A percentile compares a stretch with the other conserved stretches of the same genome.
Evolutionary conservation across 1,140 invertebrate genomes (phyloP).

Genomic region (Copidosoma floridanum): DNA sequence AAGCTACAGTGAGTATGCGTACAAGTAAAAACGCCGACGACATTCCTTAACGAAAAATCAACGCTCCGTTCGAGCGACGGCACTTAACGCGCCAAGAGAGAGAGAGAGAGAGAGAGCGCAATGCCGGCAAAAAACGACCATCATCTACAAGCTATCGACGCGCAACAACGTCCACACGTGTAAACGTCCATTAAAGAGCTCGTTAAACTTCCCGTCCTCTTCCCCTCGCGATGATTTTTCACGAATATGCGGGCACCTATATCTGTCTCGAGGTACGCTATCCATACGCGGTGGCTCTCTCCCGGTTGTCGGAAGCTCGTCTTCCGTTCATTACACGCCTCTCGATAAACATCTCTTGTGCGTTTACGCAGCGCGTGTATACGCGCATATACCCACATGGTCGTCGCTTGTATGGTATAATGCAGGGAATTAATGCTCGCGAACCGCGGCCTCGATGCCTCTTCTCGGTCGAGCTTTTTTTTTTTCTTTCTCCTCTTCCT

Average conservation of each 20-base stretch:
- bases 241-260: not conserved
- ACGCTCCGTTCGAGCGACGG: too few relatives aligned
- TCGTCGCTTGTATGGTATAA: too few relatives aligned
- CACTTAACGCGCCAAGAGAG: too few relatives aligned
- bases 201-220: not conserved
- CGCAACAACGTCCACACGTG: too few relatives aligned
- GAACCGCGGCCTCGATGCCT: slow-evolving; percentile 1
- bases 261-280: too few relatives aligned
- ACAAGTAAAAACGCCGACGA: too few relatives aligned
- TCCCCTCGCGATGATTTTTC: not conserved
- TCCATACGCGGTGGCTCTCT: too few relatives aligned
- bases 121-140: too few relatives aligned
- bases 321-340: slow-evolving; percentile 26
- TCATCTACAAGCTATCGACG: too few relatives aligned
- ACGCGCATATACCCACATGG: not conserved
- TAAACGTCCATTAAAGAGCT: too few relatives aligned
- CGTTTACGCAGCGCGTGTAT: not conserved
- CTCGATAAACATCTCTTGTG: slow-evolving; percentile 19
- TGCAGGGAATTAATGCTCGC: not conserved
- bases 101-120: not conserved
- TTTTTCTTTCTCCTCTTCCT: not conserved
- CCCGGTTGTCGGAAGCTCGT: slow-evolving; percentile 19
- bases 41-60: too few relatives aligned
- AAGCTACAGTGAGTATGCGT: too few relatives aligned
- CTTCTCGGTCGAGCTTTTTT: not conserved